Conservation (phyloP, 2,888 invertebrate species). For the Orthosia gothica region DNA sequence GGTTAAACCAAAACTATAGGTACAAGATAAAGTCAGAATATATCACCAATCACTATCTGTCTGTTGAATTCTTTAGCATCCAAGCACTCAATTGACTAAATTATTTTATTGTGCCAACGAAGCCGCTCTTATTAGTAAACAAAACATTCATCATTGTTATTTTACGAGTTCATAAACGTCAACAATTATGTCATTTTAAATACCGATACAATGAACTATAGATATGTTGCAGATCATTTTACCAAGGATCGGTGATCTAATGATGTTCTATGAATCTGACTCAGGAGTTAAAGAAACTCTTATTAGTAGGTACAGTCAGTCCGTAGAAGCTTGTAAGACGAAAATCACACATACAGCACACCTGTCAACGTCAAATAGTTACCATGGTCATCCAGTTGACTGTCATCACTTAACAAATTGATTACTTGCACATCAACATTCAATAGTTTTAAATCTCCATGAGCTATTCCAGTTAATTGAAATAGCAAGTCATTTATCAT, state of each 20-base stretch:
- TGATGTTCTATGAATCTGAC: background rate
- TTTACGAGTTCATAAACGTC: conserved; percentile 26
- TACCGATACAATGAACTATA: background rate
- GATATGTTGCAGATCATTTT: background rate
- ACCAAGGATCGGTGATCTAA: background rate
- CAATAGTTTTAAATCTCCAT: too few species aligned
- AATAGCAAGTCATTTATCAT: too few species aligned
- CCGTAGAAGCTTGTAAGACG: too few species aligned
- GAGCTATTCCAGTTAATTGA: too few species aligned
- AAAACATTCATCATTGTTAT: conserved; percentile 15
- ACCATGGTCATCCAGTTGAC: background rate
- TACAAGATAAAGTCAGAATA: background rate
- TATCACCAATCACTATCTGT: conserved; percentile 3
- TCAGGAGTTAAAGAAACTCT: background rate
- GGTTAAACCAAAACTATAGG: background rate
- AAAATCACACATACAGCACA: too few species aligned
- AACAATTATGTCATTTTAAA: conserved; percentile 40
- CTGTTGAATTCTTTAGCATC: conserved; percentile 21
- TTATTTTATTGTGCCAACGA: conserved; percentile 44
- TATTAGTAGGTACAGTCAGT: too few species aligned
- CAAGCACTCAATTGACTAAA: conserved; percentile 38
- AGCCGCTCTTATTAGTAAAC: conserved; percentile 34
- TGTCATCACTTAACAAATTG: too few species aligned
- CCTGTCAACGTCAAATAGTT: background rate
- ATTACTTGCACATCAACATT: too few species aligned